Base-by-base conservation (phyloP, 1,140 invertebrate species). In the Orchestia grillus region DNA sequence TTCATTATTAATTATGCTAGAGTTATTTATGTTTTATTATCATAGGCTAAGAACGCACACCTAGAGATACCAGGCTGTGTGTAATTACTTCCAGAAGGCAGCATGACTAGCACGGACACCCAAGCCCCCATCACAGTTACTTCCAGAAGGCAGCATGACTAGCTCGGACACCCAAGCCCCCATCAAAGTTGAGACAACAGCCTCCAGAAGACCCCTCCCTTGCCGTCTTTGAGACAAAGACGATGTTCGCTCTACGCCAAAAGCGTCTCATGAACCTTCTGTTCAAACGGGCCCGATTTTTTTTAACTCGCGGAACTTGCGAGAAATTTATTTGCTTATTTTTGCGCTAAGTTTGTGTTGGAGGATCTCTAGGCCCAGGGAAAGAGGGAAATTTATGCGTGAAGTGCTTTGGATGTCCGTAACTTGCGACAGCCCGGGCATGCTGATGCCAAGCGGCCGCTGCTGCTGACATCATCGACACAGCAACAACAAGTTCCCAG, bases 261-360 rank as follows among this genome's bases (percentile, higher is more conserved):
- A 77, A 77, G 11, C 62, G 36, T 77, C 62, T 77, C 62, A 77
- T 77, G 62, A 77, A 77, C 62, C 62, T 77, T 77, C 62, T 77
- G 62, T 77, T 77, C 62, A 77, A 77, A 77, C 62, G 62, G 62
- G 62, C 62, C 1, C 62, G 62, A 77, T 90, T 90, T 90, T 90
- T 90, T 90, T 90, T 44, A 90, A 90, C 88, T 41, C 43, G 88
- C 88, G 41, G 43, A 90, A 90, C 88, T 90, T 90, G 88, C 41
- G 28, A 42, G 88, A 90, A 94, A 94, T 94, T 94, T 94, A 94
- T 94, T 94, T 94, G 92, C 92, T 94, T 94, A 94, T 94, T 94
- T 94, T 94, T 94, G 92, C 92, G 43, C 92, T 94, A 94, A 94
- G 43, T 94, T 94, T 94, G 92, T 47, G 92, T 94, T 94, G 92